phyloP scores from a whole-genome alignment of 2,888 invertebrate genomes.

The Drepanosiphum platanoidis region DNA sequence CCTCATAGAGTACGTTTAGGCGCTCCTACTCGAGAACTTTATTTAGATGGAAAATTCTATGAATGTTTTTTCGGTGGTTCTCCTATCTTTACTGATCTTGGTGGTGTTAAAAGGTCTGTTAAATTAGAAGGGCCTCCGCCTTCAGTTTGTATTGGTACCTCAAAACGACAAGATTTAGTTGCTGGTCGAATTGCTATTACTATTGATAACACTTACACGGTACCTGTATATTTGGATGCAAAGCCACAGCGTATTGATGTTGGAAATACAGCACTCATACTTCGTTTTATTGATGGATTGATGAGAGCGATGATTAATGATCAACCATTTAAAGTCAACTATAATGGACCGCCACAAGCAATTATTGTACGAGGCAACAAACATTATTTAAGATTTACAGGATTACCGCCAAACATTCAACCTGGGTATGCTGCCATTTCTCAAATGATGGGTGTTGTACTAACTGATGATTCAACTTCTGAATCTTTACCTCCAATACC shows the following conservation, averaged over 20 bases:
- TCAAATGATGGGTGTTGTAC: constrained; percentile 76
- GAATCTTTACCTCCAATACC: constrained; percentile 64
- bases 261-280: constrained; percentile 77
- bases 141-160: constrained; percentile 88
- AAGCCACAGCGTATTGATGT: constrained; percentile 82
- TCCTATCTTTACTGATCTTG: constrained; percentile 83
- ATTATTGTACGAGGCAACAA: constrained; percentile 79
- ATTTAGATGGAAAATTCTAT: constrained; percentile 87
- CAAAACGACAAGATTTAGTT: constrained; percentile 81
- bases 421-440: constrained; percentile 78
- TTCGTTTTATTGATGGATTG: constrained; percentile 83
- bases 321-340: constrained; percentile 80
- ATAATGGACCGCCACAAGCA: constrained; percentile 85
- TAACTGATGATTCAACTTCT: constrained; percentile 64
- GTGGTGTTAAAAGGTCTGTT: constrained; percentile 79
- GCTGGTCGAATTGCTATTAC: constrained; percentile 86
- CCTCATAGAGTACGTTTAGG: constrained; percentile 85
- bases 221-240: constrained; percentile 85
- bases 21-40: constrained; percentile 90
- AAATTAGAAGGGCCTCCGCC: constrained; percentile 92
- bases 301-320: constrained; percentile 82
- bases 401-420: constrained; percentile 77
- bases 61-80: constrained; percentile 94
- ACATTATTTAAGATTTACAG: constrained; percentile 82
- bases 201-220: constrained; percentile 78